These are phyloP conservation scores for Thomomys bottae DNA, from an alignment of 2,113 vertebrate genomes.

Conservation along the genomic window DNA sequence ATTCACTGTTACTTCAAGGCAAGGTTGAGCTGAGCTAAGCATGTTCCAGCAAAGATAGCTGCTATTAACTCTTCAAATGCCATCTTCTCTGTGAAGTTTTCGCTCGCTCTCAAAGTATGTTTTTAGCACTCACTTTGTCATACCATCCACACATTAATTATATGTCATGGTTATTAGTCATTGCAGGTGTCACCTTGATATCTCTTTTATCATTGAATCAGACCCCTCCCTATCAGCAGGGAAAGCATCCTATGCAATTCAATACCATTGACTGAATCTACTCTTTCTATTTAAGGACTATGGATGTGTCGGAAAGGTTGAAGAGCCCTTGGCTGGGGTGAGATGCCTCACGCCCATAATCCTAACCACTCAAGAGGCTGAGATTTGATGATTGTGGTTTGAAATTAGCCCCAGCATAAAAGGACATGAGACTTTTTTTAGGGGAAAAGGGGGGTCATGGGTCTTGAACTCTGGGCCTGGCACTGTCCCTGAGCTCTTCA, in stretches of 20 bases:
- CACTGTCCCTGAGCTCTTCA: too few species aligned
- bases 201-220: not conserved
- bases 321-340: not conserved
- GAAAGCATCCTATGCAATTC: rapidly evolving
- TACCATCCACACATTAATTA: not conserved
- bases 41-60: not conserved
- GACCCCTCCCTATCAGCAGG: not conserved
- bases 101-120: not conserved
- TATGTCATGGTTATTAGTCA: not conserved
- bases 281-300: not conserved
- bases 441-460: too few species aligned
- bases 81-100: not conserved
- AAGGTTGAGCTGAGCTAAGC: not conserved
- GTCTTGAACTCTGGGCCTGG: too few species aligned
- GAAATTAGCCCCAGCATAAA: too few species aligned
- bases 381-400: too few species aligned
- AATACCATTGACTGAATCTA: not conserved
- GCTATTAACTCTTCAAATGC: not conserved
- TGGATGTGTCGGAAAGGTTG: not conserved
- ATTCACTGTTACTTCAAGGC: not conserved
- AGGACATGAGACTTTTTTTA: too few species aligned
- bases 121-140: not conserved
- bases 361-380: too few species aligned
- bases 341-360: too few species aligned
- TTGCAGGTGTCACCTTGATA: not conserved